A percentile compares a stretch with the other conserved stretches of the same genome.
Conservation (phyloP, 2,797 vertebrate genomes). For the Spea hammondii region DNA sequence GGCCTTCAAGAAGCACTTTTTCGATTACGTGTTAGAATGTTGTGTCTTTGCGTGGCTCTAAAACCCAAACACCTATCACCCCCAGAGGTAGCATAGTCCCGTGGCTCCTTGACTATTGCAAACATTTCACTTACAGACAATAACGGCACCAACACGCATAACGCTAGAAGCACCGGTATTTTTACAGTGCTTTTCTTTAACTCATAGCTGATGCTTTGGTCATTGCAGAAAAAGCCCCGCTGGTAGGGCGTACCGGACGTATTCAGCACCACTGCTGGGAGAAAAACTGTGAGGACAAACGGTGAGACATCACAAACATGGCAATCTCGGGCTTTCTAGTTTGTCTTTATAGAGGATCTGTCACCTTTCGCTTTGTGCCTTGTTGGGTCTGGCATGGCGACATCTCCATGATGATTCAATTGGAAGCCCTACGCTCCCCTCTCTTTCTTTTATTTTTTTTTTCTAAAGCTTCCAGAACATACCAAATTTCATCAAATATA, state of each 20-base stretch:
- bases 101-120: constrained; percentile 50
- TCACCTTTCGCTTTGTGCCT: too few species aligned
- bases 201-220: constrained; percentile 68
- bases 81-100: constrained; percentile 52
- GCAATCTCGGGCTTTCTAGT: neutral
- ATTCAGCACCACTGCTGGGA: constrained; percentile 69
- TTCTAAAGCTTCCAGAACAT: too few species aligned
- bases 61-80: neutral
- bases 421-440: too few species aligned
- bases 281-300: constrained; percentile 74
- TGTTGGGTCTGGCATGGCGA: too few species aligned
- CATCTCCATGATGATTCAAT: too few species aligned
- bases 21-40: too few species aligned
- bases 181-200: constrained; percentile 76
- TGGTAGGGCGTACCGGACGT: constrained; percentile 61
- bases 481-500: too few species aligned
- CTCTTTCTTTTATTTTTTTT: too few species aligned
- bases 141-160: constrained; percentile 74
- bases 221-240: constrained; percentile 72
- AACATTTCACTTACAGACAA: constrained; percentile 78
- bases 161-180: constrained; percentile 69
- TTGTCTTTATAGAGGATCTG: too few species aligned
- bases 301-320: constrained; percentile 48
- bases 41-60: neutral
- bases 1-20: too few species aligned